Percentiles rank a stretch among this genome's conserved stretches.
These are phyloP conservation scores for Pediacus dermestoides DNA, from an alignment of 2,888 invertebrate genomes.

Conservation along the genomic window DNA sequence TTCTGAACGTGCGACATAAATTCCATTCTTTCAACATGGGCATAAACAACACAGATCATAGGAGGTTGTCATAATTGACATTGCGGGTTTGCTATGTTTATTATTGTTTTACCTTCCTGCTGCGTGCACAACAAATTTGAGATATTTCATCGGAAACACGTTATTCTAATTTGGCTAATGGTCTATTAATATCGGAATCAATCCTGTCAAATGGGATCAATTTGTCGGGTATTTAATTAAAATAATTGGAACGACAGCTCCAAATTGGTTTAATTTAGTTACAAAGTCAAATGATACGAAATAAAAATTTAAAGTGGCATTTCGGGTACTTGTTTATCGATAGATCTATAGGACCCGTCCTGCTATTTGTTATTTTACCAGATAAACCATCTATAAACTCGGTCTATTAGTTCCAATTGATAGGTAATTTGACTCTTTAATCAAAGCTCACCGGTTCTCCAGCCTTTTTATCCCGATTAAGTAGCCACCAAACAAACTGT, in stretches of 20 bases:
- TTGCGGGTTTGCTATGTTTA: no score
- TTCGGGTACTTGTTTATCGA: constrained; percentile 41
- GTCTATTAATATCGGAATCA: constrained; percentile 39
- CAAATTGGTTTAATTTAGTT: constrained; percentile 42
- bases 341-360: constrained; percentile 36
- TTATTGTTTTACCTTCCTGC: no score
- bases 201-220: constrained; percentile 36
- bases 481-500: no score
- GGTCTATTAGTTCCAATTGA: constrained; percentile 48
- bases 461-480: no score
- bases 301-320: constrained; percentile 43
- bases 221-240: constrained; percentile 47
- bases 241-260: constrained; percentile 44
- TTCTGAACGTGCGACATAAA: no score
- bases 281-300: constrained; percentile 35
- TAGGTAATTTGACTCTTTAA: constrained; percentile 46
- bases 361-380: constrained; percentile 49
- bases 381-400: constrained; percentile 45
- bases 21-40: no score
- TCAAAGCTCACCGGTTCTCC: no score
- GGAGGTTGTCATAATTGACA: no score
- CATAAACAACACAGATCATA: no score
- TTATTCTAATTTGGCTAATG: constrained; percentile 44
- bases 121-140: no score
- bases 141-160: constrained; percentile 27